phyloP scores from a whole-genome alignment of 2,113 vertebrate species.

The Podiceps cristatus region DNA sequence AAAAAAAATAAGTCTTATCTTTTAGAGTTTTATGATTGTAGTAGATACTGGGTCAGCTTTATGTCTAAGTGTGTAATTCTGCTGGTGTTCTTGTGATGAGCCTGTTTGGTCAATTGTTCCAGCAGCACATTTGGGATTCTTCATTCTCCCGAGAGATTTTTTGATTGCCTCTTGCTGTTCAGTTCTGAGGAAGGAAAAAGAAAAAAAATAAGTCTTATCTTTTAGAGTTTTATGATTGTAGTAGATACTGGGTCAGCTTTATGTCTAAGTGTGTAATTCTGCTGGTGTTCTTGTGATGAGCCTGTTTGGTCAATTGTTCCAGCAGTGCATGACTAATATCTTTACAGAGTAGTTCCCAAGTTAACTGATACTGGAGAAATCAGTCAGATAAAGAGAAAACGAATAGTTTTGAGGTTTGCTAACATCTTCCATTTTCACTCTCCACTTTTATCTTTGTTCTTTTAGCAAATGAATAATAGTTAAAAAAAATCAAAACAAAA shows the following conservation, averaged over 20 bases:
- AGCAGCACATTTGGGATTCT: not conserved
- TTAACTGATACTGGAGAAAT: not conserved
- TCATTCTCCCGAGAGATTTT: not conserved
- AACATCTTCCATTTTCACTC: not conserved
- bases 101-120: not conserved
- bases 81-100: not conserved
- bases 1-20: rapidly evolving
- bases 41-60: not conserved
- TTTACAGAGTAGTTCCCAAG: not conserved
- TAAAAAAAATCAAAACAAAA: not conserved
- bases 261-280: not conserved
- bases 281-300: not conserved
- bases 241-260: not conserved
- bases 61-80: not conserved
- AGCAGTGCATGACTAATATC: not conserved
- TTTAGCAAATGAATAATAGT: not conserved
- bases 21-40: not conserved
- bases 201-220: rapidly evolving
- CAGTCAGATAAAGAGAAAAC: not conserved
- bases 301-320: not conserved
- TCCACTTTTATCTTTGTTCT: not conserved
- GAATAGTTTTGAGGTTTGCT: rapidly evolving
- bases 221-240: not conserved
- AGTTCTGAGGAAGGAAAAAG: not conserved
- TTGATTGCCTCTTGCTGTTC: not conserved